phyloP scores from a whole-genome alignment of 2,888 invertebrate genomes.

The Taenaris catops region DNA sequence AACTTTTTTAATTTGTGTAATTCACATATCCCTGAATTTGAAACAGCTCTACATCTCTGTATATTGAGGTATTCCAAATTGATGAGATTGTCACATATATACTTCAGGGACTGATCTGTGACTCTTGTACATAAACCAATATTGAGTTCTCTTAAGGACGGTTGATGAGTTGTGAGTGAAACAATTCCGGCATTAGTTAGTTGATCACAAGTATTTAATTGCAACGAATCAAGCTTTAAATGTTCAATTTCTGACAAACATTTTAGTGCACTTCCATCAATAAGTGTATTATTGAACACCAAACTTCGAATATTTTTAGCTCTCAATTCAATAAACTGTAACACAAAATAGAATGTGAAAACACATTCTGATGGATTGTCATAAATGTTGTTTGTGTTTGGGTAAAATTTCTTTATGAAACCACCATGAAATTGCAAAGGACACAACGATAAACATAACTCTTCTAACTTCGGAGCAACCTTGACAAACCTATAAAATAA shows the following conservation, averaged over 20 bases:
- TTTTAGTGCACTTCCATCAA: conserved; percentile 82
- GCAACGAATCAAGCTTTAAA: conserved; percentile 71
- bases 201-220: conserved; percentile 81
- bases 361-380: conserved; percentile 82
- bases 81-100: conserved; percentile 79
- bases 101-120: conserved; percentile 81
- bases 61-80: conserved; percentile 81
- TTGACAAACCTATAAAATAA: conserved; percentile 83
- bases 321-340: conserved; percentile 76
- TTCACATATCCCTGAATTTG: conserved; percentile 79
- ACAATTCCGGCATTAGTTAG: conserved; percentile 80
- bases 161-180: conserved; percentile 76
- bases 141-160: conserved; percentile 77
- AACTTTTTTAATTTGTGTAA: conserved; percentile 77
- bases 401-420: conserved; percentile 84
- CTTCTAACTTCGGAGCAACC: conserved; percentile 79
- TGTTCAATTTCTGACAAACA: conserved; percentile 72
- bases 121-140: conserved; percentile 83
- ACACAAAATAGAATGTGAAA: conserved; percentile 84
- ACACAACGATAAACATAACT: conserved; percentile 83
- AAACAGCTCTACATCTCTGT: conserved; percentile 82
- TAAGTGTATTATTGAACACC: conserved; percentile 83
- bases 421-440: conserved; percentile 86
- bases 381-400: conserved; percentile 54
- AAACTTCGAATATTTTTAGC: conserved; percentile 78